phyloP scores from a whole-genome alignment of 2,888 invertebrate genomes.

The Germaria angustata region DNA sequence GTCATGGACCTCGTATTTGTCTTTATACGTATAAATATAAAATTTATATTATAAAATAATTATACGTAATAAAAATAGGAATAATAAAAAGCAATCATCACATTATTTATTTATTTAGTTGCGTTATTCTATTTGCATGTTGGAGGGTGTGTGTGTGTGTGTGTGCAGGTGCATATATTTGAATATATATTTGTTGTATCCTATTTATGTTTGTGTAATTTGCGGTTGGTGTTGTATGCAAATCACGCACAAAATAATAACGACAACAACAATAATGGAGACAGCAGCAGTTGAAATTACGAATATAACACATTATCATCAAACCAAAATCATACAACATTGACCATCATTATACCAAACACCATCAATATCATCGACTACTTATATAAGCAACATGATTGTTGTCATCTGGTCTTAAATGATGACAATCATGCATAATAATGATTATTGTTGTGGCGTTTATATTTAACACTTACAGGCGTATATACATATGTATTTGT shows the following conservation, averaged over 20 bases:
- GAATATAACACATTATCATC: conserved; percentile 6
- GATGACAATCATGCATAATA: conserved; percentile 17
- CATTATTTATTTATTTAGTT: conserved; percentile 35
- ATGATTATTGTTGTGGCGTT: conserved; percentile 21
- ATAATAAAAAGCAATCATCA: conserved; percentile 42
- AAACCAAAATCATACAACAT: conserved; percentile 29
- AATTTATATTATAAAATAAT: conserved; percentile 32
- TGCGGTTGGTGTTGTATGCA: conserved; percentile 51
- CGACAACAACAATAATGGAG: conserved; percentile 2
- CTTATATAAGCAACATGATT: not conserved
- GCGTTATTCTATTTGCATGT: conserved; percentile 13
- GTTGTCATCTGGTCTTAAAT: conserved; percentile 13
- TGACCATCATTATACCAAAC: conserved; percentile 36
- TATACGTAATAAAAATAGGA: not conserved
- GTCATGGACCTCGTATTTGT: not conserved
- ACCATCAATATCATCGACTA: conserved; percentile 6
- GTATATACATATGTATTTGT: too few relatives aligned
- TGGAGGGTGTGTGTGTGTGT: not conserved
- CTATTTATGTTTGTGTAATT: conserved; percentile 46
- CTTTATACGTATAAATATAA: not conserved
- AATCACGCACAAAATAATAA: conserved; percentile 45
- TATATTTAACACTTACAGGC: conserved; percentile 15
- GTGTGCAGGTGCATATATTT: too few relatives aligned
- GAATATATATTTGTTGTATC: conserved; percentile 1
- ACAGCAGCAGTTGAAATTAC: not conserved